Evolutionary conservation across 2,113 vertebrate species (phyloP).

Genomic region (Megaleporinus macrocephalus): DNA sequence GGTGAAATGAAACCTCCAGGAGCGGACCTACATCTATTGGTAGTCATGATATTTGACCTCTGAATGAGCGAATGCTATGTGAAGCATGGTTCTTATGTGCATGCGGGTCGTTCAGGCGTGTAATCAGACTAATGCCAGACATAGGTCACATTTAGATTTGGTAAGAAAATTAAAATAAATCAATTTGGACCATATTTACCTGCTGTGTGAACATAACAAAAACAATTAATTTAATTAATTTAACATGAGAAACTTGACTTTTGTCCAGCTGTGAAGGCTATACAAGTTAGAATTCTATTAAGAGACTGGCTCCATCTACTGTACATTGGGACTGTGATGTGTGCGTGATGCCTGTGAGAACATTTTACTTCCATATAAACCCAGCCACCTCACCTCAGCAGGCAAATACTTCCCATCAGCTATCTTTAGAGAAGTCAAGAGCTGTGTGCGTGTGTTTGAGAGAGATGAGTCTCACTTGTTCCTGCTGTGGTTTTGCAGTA

Average conservation of each 20-base stretch:
- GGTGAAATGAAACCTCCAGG: no score
- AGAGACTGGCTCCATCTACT: not conserved
- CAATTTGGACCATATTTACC: no score
- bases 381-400: conserved; percentile 36
- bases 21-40: no score
- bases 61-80: no score
- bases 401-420: conserved; percentile 34
- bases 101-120: no score
- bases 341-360: conserved; percentile 5
- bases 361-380: conserved; percentile 35
- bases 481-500: conserved; percentile 51
- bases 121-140: no score
- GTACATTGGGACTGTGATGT: not conserved
- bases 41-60: no score
- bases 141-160: no score
- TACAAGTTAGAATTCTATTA: not conserved
- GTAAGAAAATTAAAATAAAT: no score
- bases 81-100: no score
- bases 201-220: no score
- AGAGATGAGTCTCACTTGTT: conserved; percentile 45
- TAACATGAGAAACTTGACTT: not conserved
- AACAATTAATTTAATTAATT: no score
- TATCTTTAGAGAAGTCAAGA: conserved; percentile 45
- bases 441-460: conserved; percentile 32
- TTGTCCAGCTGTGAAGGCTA: not conserved